Base-by-base conservation (phyloP, 1,140 invertebrate species). In the Muscidifurax raptorellus region DNA sequence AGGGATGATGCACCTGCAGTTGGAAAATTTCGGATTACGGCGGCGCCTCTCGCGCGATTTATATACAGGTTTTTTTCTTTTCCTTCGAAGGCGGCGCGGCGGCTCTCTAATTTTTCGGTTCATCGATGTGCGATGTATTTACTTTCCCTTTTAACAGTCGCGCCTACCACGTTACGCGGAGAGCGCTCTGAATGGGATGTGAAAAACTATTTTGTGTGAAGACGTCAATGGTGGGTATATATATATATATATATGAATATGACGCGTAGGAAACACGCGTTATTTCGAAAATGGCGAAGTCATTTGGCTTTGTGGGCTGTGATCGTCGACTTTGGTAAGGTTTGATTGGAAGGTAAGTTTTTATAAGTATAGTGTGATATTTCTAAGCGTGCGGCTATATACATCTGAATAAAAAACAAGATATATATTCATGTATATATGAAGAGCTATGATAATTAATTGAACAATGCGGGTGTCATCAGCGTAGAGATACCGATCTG, bases 1-100 rank as follows among this genome's bases (percentile, higher is more conserved):
- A 66, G 40, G 66, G 30, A 78, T 83, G 30, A 78, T 83, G 82
- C 75, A 83, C 75, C 75, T 83, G 82, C 30, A 71, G 10, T 78
- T 12, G 66, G 71, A 27, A 80, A 74, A 80, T 84, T n/a, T n/a
- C 66, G 67, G n/a, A 84, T 84, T 80, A 84, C 47, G 25, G 2
- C 18, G 28, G 75, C 75, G 75, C 64, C 15, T 59, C 30, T 1
- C 47, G 76, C 66, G 76, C n/a, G n/a, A n/a, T n/a, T n/a, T n/a
- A 72, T 59, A 36, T 64, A 32, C 75, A 10, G 72, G 9, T 36
- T 52, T 32, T n/a, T 36, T 30, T n/a, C 32, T 74, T 74, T 74
- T 30, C 71, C 18, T 4, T 47, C 74, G 44, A 18, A 59, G 52
- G n/a, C 47, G 9, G 9, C 10, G 25, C 15, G 0, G 36, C 3